These are phyloP conservation scores for Sylvietta virens DNA, from an alignment of 2,113 vertebrate genomes.

Conservation along the genomic window DNA sequence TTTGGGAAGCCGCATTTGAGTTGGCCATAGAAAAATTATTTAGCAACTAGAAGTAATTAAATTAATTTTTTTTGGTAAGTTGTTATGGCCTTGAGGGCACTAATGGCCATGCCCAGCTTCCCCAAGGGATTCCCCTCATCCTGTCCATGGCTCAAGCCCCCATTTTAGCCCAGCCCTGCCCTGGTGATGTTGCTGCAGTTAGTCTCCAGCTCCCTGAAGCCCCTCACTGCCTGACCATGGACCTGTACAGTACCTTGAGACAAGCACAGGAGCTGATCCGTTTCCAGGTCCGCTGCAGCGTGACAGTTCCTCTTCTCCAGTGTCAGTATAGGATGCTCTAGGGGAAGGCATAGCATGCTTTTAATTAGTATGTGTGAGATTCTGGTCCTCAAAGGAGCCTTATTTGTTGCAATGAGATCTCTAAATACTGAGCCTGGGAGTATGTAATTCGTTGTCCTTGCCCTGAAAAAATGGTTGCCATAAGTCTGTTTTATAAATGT, in stretches of 20 bases:
- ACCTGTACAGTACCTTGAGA: background rate
- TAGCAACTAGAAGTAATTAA: background rate
- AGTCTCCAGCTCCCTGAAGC: background rate
- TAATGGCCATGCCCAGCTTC: background rate
- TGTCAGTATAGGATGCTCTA: background rate
- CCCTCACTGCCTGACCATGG: background rate
- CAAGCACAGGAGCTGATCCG: background rate
- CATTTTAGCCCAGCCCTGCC: background rate
- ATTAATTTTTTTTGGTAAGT: background rate
- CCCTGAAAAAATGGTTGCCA: background rate
- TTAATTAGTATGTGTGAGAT: background rate
- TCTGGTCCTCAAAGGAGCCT: background rate
- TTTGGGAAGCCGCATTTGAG: background rate
- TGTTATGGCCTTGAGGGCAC: background rate
- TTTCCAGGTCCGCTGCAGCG: background rate
- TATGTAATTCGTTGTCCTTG: background rate
- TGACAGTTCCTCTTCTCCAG: background rate
- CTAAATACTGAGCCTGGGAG: background rate
- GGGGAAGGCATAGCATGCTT: background rate
- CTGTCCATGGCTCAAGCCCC: too few relatives aligned
- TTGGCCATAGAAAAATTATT: background rate
- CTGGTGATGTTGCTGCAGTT: fast-evolving
- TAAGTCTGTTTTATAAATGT: background rate
- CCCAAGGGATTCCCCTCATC: background rate
- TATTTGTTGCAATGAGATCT: background rate